Evolutionary conservation across 2,113 vertebrate species (phyloP).

Genomic region (Gymnorhina tibicen): DNA sequence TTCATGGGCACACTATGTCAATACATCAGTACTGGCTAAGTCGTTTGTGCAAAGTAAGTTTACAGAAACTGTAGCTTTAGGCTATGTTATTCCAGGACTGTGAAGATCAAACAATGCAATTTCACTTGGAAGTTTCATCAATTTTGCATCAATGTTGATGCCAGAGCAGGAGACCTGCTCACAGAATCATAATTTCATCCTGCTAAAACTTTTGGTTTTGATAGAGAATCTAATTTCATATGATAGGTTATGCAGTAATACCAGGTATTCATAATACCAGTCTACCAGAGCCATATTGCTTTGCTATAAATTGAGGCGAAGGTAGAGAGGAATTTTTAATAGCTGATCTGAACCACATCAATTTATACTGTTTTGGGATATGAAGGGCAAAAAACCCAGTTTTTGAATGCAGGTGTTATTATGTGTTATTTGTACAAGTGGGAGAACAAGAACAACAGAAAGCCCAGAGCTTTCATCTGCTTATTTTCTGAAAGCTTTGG

Average conservation of each 20-base stretch:
- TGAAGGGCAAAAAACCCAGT: conserved; percentile 70
- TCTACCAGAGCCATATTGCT: background rate
- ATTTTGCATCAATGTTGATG: conserved; percentile 86
- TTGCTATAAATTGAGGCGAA: conserved; percentile 54
- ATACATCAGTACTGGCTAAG: conserved; percentile 74
- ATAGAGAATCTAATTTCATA: conserved; percentile 74
- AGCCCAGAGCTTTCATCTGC: conserved; percentile 78
- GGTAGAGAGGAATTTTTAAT: conserved; percentile 58
- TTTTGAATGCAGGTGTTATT: conserved; percentile 81
- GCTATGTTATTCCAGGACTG: conserved; percentile 82
- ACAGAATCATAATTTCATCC: conserved; percentile 79
- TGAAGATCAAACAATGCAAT: conserved; percentile 87
- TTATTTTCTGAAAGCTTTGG: conserved; percentile 84
- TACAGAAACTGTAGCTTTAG: conserved; percentile 84
- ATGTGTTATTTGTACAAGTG: conserved; percentile 86
- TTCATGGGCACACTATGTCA: conserved; percentile 80
- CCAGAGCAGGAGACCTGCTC: conserved; percentile 69
- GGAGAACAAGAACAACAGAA: conserved; percentile 73
- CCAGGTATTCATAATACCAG: conserved; percentile 14
- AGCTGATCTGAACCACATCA: conserved; percentile 72
- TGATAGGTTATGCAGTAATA: conserved; percentile 62
- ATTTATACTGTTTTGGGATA: conserved; percentile 79
- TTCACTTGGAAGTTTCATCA: conserved; percentile 83
- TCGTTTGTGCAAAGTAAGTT: conserved; percentile 83
- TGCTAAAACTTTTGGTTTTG: conserved; percentile 75